Conservation (phyloP, 2,888 invertebrate species). For the Coecobrya sp. region DNA sequence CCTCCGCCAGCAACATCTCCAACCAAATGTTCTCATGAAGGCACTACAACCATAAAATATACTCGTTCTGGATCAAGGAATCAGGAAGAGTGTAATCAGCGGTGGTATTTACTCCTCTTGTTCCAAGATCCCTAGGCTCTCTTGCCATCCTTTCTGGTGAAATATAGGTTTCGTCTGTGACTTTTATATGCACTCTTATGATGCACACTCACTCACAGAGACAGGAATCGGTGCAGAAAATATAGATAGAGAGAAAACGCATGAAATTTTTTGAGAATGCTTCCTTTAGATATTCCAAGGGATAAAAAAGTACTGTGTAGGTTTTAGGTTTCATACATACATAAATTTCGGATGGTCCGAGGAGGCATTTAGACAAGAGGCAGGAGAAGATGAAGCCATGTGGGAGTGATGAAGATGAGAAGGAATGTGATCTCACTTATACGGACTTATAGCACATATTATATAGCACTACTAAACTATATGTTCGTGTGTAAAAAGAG, state of each 20-base stretch:
- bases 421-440: slow-evolving; percentile 82
- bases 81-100: slow-evolving; percentile 49
- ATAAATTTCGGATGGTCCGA: slow-evolving; percentile 67
- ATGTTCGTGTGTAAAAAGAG: slow-evolving; percentile 22
- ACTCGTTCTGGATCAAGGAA: slow-evolving; percentile 59
- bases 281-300: slow-evolving; percentile 39
- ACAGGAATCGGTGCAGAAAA: slow-evolving; percentile 43
- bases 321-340: slow-evolving; percentile 69
- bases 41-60: slow-evolving; percentile 56
- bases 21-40: slow-evolving; percentile 49
- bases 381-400: slow-evolving; percentile 76
- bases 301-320: slow-evolving; percentile 23
- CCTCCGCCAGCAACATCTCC: not conserved
- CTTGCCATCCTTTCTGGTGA: not conserved
- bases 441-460: not conserved
- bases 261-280: not conserved
- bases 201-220: slow-evolving; percentile 32
- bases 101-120: not conserved
- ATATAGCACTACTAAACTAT: not conserved
- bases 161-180: slow-evolving; percentile 4
- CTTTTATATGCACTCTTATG: slow-evolving; percentile 1
- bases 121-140: not conserved
- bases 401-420: slow-evolving; percentile 86
- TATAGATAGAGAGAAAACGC: not conserved
- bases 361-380: slow-evolving; percentile 71